Base-by-base conservation (phyloP, 35 echinoderm and acorn worm species). In the Heliocidaris tuberculata region DNA sequence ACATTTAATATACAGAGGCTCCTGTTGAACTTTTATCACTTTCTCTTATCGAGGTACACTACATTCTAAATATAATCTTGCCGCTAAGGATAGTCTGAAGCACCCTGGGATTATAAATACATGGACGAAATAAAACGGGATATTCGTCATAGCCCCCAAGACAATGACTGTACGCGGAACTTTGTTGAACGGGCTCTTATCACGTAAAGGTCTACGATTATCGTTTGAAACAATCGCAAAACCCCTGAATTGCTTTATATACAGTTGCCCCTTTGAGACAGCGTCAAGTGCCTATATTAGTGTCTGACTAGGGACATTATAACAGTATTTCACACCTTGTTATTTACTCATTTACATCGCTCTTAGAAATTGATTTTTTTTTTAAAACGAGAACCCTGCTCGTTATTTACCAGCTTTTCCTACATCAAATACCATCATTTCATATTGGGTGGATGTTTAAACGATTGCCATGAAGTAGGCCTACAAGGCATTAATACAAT, bases 101-200 rank as follows among this genome's bases (percentile, higher is more conserved):
- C 17, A n/a, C 19, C 7, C 21, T n/a, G 27, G 65, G 65, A 78
- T 78, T 78, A 78, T 78, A 78, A 7, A 78, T 78, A n/a, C 65
- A 78, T 78, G 21, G 65, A 78, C 65, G 27, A 78, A 78, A 78
- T 78, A 78, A 78, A 78, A 78, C 65, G 65, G 65, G 65, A 78
- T 78, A 78, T 78, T 78, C 65, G 65, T 78, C 65, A 78, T 78
- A 24, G 65, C 27, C 65, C 65, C 65, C 65, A 78, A 78, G 65
- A 78, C 65, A 78, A 78, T 78, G 65, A 78, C 65, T 78, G 65
- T 78, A 78, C 65, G 65, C 21, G 27, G 6, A 78, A n/a, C 65
- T 27, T 78, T 19, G 24, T 78, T 78, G 8, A 78, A 78, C 65
- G 27, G 21, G 65, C 27, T 8, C 65, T 78, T 78, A n/a, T n/a